These are phyloP conservation scores for Clarias platycephalus DNA, from an alignment of 2,797 vertebrate genomes.

Conservation along the genomic window DNA sequence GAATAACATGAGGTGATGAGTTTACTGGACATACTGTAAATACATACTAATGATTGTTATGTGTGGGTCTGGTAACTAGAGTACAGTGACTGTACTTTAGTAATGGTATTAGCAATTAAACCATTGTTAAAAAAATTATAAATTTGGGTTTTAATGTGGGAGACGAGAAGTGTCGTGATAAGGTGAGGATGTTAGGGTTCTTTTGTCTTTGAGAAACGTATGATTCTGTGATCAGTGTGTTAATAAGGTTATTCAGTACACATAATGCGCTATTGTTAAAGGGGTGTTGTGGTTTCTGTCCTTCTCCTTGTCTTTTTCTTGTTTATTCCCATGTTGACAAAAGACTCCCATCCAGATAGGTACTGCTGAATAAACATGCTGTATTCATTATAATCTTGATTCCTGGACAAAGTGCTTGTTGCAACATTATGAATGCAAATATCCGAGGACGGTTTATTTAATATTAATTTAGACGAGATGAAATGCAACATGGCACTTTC, in stretches of 20 bases:
- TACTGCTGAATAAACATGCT: slow-evolving; percentile 18
- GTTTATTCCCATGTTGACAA: slow-evolving; percentile 11
- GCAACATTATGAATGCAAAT: not conserved
- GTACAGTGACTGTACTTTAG: not conserved
- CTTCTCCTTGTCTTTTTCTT: not conserved
- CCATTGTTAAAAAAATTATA: not conserved
- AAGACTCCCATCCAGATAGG: not conserved
- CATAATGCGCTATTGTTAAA: not conserved
- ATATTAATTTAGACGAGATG: not conserved
- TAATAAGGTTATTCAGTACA: not conserved
- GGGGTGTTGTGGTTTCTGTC: not conserved
- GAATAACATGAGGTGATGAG: not conserved
- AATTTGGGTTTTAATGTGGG: not conserved
- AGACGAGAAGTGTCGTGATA: not conserved
- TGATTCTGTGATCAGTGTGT: not conserved
- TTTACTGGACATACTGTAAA: not conserved
- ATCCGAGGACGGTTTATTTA: not conserved
- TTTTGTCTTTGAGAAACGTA: not conserved
- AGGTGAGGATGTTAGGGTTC: not conserved
- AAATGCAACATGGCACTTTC: not conserved
- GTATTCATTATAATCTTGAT: not conserved
- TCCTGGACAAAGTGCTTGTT: not conserved
- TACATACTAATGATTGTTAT: not conserved
- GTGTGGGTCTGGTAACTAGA: not conserved
- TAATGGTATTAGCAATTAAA: not conserved